Evolutionary conservation across 92 coral and sea anemone species (phyloP).

Genomic region (Meandrina meandrites): DNA sequence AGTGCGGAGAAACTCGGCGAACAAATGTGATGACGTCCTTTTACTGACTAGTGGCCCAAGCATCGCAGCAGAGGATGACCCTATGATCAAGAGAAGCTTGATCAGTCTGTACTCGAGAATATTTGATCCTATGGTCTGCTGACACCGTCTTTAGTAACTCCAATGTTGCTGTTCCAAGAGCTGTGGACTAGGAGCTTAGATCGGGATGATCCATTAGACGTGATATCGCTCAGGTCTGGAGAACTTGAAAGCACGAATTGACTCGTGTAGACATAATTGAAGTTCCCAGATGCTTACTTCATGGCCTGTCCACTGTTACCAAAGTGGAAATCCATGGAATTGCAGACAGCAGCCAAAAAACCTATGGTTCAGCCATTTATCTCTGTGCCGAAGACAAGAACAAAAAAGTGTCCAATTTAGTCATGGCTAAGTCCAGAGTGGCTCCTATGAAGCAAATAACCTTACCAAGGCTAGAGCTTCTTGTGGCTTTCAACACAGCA

Average conservation of each 20-base stretch:
- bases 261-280: neutral
- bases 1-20: too few species aligned
- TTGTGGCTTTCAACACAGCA: too few species aligned
- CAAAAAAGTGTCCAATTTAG: too few species aligned
- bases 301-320: neutral
- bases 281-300: conserved; percentile 17
- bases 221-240: neutral
- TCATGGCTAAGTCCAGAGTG: neutral
- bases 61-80: neutral
- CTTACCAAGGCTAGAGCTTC: too few species aligned
- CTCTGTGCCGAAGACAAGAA: neutral
- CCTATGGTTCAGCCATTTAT: neutral
- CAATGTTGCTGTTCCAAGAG: conserved; percentile 45
- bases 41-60: neutral
- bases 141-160: conserved; percentile 22
- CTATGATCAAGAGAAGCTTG: conserved; percentile 24
- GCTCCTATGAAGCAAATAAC: too few species aligned
- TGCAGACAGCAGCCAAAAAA: neutral
- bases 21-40: neutral
- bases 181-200: conserved; percentile 27
- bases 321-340: neutral
- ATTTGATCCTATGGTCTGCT: conserved; percentile 37
- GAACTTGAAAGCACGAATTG: conserved; percentile 35
- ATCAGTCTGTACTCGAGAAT: conserved; percentile 30
- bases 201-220: conserved; percentile 40